Evolutionary conservation across 2,888 invertebrate species (phyloP), one percentile per base, ranked within the genome.

Genomic region (Azorinus chamasolen): DNA sequence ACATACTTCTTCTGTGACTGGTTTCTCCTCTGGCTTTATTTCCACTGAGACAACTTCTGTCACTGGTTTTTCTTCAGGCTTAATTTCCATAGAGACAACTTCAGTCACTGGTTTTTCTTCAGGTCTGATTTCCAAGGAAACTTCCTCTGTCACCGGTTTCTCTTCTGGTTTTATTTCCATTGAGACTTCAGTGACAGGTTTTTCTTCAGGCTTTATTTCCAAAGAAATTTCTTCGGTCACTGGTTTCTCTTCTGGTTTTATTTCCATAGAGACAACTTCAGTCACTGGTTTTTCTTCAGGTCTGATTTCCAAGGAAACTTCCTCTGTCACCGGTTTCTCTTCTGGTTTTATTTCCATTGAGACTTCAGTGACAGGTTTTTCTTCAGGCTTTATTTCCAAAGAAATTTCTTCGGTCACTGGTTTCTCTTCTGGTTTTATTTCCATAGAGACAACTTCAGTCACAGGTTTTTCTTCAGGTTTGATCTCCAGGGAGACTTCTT

Each of bases 311-410:
- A 57, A 24, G 58, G 66, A 41, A 16, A 51, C 53, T 41, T 68
- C 64, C 39, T 81, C 80, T 16, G 72, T 69, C 16, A 77, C 62
- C 10, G 22, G 12, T 62, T 65, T 57, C 53, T 45, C 41, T 25
- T 24, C 59, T 50, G 50, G 53, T 54, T 73, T 58, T 41, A 10
- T 10, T 10, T 32, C 32, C 4, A 32, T 10, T 6, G 10, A 4
- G 4, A 10, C 4, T 10, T 6, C 4, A 6, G 74, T 55, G n/a
- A 63, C 51, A 37, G 51, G 45, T 55, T 62, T 55, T 62, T 71
- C 77, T 53, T 80, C 72, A 27, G 77, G 62, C 16, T 27, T 41
- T 18, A 18, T 45, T 24, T 61, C 62, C 18, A 64, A 54, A 58
- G 43, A 37, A 24, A 45, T 46, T 61, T 65, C 65, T 43, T 46